Evolutionary conservation across 2,888 invertebrate genomes (phyloP).

Genomic region (Bombylius major): DNA sequence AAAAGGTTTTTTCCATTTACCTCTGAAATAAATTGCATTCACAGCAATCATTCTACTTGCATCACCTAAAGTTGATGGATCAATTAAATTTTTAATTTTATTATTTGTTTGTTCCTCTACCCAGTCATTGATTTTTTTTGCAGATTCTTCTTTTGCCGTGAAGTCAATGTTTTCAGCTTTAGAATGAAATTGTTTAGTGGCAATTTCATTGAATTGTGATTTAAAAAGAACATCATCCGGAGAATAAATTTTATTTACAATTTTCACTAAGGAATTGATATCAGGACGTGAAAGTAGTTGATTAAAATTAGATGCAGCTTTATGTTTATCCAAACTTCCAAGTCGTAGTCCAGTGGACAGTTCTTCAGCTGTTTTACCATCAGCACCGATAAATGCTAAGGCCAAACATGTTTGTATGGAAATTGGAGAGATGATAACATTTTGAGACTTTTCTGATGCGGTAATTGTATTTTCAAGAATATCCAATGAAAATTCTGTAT

Average conservation of each 20-base stretch:
- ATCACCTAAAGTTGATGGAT: constrained; percentile 39
- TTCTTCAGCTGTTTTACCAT: constrained; percentile 46
- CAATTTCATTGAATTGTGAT: constrained; percentile 40
- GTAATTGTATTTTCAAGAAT: not conserved
- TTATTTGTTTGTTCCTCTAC: constrained; percentile 64
- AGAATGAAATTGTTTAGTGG: constrained; percentile 50
- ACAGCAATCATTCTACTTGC: constrained; percentile 63
- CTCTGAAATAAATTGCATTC: constrained; percentile 80
- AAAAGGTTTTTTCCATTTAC: constrained; percentile 60
- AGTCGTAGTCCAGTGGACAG: constrained; percentile 45
- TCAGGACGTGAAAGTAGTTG: not conserved
- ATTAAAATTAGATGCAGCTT: constrained; percentile 16
- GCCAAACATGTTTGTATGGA: constrained; percentile 60
- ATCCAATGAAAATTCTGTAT: not conserved
- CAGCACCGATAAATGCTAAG: constrained; percentile 60
- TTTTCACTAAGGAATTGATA: not conserved
- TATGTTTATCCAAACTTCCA: constrained; percentile 22
- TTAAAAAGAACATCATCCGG: not conserved
- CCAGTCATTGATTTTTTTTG: constrained; percentile 63
- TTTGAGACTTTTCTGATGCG: constrained; percentile 22
- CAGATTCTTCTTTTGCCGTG: constrained; percentile 36
- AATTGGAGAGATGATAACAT: constrained; percentile 62
- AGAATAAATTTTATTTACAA: not conserved
- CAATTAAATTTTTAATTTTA: constrained; percentile 68
- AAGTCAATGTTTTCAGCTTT: constrained; percentile 54